Evolutionary conservation across 1,140 invertebrate genomes (phyloP), one percentile per base, ranked within the genome.

Genomic region (Dinoponera quadriceps): DNA sequence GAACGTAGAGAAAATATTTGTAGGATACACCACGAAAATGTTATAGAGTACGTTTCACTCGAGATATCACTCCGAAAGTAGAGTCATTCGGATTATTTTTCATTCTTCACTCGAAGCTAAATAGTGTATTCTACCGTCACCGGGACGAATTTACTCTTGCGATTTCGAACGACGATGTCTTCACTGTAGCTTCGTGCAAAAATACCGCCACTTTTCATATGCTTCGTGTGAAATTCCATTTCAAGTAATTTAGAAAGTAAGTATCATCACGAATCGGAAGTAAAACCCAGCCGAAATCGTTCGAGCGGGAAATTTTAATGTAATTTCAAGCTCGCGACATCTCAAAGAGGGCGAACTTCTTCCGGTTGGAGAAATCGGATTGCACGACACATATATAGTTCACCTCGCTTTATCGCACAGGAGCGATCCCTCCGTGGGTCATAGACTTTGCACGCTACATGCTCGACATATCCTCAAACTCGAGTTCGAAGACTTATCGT

Each of bases 401-500:
- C 57, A 57, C 54, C 29, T 69, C 44, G 29, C 18, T 57, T 71
- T 69, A 48, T 80, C 33, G 51, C 38, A 29, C 29, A 29, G 33
- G 59, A 27, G 22, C 25, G 27, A 71, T 80, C 38, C 51, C 51
- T 69, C 38, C 51, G 38, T 71, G 51, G 38, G 22, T 69, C 27
- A 57, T 69, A 69, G 69, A 71, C 33, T 80, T 80, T 57, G 38
- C 65, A 80, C 75, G 13, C 68, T 49, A 63, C 29, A 51, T 66
- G 66, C 48, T 27, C 51, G 51, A 27, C 65, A 20, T 44, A 59
- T 57, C 65, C 65, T 69, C 63, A 68, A 78, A 71, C 75, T 80
- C 22, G 65, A 80, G 51, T 57, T 55, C n/a, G 65, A 71, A 55
- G 63, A 57, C 60, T 71, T 65, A 48, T 57, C 63, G 59, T 62